A percentile compares a stretch with the other conserved stretches of the same genome.
These are phyloP conservation scores for Cabera pusaria DNA, from an alignment of 2,888 invertebrate genomes.

Conservation along the genomic window DNA sequence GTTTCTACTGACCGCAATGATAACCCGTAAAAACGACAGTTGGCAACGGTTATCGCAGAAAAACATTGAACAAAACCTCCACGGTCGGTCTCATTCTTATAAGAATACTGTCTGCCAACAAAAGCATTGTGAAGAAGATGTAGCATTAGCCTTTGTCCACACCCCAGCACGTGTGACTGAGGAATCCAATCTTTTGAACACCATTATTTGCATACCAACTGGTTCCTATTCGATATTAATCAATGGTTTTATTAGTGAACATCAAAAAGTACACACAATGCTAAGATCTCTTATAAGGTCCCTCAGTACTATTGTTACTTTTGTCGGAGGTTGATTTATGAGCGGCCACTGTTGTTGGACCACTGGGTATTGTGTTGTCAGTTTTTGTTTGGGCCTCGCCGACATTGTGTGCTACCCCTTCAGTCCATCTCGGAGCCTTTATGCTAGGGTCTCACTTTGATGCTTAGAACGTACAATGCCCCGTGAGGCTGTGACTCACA, in stretches of 20 bases:
- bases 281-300: slow-evolving; percentile 83
- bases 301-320: slow-evolving; percentile 83
- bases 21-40: slow-evolving; percentile 22
- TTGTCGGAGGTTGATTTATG: slow-evolving; percentile 83
- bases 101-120: slow-evolving; percentile 53
- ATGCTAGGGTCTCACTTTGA: slow-evolving; percentile 79
- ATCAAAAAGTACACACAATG: slow-evolving; percentile 81
- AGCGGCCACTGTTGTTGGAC: slow-evolving; percentile 81
- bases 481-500: slow-evolving; percentile 54
- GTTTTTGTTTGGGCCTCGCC: slow-evolving; percentile 80
- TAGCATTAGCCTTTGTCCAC: slow-evolving; percentile 71
- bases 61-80: slow-evolving; percentile 14
- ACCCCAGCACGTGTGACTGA: slow-evolving; percentile 76
- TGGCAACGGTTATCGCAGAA: slow-evolving; percentile 24
- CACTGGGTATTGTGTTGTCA: slow-evolving; percentile 80
- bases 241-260: slow-evolving; percentile 84
- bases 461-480: slow-evolving; percentile 73
- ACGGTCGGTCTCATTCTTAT: slow-evolving; percentile 41
- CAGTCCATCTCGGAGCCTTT: slow-evolving; percentile 74
- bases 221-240: slow-evolving; percentile 83
- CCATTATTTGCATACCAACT: slow-evolving; percentile 81
- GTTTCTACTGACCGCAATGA: slow-evolving; percentile 10
- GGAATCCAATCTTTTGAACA: slow-evolving; percentile 62
- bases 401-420: slow-evolving; percentile 80
- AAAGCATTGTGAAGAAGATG: slow-evolving; percentile 69